Evolutionary conservation across 2,113 vertebrate genomes (phyloP), one percentile per base, ranked within the genome.

Genomic region (Merops nubicus): DNA sequence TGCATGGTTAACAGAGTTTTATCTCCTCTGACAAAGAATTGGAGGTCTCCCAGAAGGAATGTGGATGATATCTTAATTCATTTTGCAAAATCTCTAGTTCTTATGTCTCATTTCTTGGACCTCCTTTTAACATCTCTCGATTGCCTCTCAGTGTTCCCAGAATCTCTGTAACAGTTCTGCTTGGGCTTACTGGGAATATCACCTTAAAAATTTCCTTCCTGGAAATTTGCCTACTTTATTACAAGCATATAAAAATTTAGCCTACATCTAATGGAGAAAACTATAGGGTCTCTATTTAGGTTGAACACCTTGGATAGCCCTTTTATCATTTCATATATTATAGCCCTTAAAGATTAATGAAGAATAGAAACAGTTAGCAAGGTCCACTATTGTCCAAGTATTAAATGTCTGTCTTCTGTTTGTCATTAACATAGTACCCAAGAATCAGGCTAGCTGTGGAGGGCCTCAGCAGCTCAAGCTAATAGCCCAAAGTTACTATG

Each of bases 351-450:
- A 64, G 7, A 13, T 65, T 50, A 65, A 60, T 29, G 42, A 83
- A 83, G 22, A 45, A 20, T 16, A 60, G 5, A 15, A 25, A 29
- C 17, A 22, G 13, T 67, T 48, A 72, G 65, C 42, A 91, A 87
- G 20, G 6, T 36, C 34, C 31, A 25, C 25, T 36, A 3, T 5
- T 51, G 22, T 38, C 33, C 6, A 8, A 48, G 19, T 3, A 3
- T 34, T 62, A 78, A 81, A 53, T 28, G 26, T 28, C 33, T 10
- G 4, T 36, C 11, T 65, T 50, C 70, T 80, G 12, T 20, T 38
- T 53, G 31, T 42, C 47, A 45, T 42, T 57, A 43, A 45, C 6
- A 11, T 0, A 63, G 36, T 8, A 83, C 12, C 22, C 0, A 0
- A 89, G 57, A 38, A 79, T 34, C 51, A 54, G 40, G 26, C 38